These are phyloP conservation scores for Sesia apiformis DNA, from an alignment of 2,888 invertebrate genomes.

Conservation along the genomic window DNA sequence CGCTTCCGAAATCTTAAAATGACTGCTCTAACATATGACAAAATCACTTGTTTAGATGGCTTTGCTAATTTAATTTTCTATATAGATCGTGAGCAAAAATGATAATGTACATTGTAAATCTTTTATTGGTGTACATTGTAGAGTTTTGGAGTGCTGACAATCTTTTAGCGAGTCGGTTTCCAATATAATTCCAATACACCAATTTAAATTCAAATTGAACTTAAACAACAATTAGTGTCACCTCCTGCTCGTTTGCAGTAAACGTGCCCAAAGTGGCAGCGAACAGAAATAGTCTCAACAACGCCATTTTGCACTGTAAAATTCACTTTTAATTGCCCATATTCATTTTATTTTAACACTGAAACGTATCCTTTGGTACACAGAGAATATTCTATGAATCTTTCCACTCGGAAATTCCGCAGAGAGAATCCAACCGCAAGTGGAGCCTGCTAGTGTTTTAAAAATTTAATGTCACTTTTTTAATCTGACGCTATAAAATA, in stretches of 20 bases:
- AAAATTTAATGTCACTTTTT: neutral
- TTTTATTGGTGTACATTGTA: no score
- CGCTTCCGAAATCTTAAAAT: no score
- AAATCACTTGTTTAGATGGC: no score
- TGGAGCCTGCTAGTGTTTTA: constrained; percentile 11
- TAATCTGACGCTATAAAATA: neutral
- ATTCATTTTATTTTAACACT: constrained; percentile 39
- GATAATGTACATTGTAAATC: no score
- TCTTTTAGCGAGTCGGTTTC: no score
- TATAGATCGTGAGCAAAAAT: no score
- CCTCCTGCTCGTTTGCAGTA: constrained; percentile 22
- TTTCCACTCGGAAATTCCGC: constrained; percentile 17
- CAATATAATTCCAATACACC: no score
- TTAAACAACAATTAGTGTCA: constrained; percentile 16
- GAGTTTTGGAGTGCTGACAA: no score
- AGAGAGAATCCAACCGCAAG: constrained; percentile 26
- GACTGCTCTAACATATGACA: no score
- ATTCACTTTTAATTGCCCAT: constrained; percentile 40
- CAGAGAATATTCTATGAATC: constrained; percentile 19
- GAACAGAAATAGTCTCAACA: constrained; percentile 19
- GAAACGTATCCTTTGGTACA: constrained; percentile 11
- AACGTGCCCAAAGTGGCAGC: constrained; percentile 15
- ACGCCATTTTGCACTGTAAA: constrained; percentile 34
- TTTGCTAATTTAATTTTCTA: no score
- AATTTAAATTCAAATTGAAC: no score